These are phyloP conservation scores for Aulostomus chinensis DNA, from an alignment of 2,797 vertebrate genomes.

Conservation along the genomic window DNA sequence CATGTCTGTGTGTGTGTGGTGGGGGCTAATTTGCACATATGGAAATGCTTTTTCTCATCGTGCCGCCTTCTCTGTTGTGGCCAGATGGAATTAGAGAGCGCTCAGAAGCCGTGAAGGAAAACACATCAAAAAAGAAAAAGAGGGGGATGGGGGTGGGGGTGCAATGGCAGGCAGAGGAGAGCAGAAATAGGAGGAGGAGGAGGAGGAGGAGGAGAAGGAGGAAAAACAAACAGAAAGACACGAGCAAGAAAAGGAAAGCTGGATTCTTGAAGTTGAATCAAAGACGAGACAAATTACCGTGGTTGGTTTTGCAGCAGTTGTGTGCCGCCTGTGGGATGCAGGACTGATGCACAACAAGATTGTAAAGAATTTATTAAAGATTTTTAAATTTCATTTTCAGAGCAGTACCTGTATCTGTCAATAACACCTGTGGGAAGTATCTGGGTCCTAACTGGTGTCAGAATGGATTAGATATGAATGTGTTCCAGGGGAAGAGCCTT, in stretches of 20 bases:
- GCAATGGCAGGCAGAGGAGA: not conserved
- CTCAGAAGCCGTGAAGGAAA: slow-evolving; percentile 96
- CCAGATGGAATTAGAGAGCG: slow-evolving; percentile 97
- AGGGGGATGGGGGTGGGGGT: slow-evolving; percentile 30
- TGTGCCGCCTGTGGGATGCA: too few relatives aligned
- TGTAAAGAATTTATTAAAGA: too few relatives aligned
- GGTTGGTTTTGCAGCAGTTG: slow-evolving; percentile 8
- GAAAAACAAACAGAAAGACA: slow-evolving; percentile 3
- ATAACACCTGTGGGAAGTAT: too few relatives aligned
- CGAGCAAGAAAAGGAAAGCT: slow-evolving; percentile 25
- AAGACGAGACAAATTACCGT: slow-evolving; percentile 53
- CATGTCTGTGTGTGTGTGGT: slow-evolving; percentile 1
- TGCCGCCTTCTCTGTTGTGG: slow-evolving; percentile 92
- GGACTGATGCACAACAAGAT: too few relatives aligned
- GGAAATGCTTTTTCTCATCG: slow-evolving; percentile 94
- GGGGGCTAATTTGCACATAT: slow-evolving; percentile 94
- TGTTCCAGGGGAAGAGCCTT: too few relatives aligned
- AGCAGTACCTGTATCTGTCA: too few relatives aligned
- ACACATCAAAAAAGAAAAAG: slow-evolving; percentile 85
- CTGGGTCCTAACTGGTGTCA: too few relatives aligned
- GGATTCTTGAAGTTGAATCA: slow-evolving; percentile 35
- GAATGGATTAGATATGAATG: too few relatives aligned
- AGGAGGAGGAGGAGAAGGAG: slow-evolving; percentile 7
- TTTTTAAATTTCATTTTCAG: too few relatives aligned
- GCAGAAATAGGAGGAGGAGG: slow-evolving; percentile 32